phyloP scores from a whole-genome alignment of 2,797 vertebrate species.

The Alectoris magna region DNA sequence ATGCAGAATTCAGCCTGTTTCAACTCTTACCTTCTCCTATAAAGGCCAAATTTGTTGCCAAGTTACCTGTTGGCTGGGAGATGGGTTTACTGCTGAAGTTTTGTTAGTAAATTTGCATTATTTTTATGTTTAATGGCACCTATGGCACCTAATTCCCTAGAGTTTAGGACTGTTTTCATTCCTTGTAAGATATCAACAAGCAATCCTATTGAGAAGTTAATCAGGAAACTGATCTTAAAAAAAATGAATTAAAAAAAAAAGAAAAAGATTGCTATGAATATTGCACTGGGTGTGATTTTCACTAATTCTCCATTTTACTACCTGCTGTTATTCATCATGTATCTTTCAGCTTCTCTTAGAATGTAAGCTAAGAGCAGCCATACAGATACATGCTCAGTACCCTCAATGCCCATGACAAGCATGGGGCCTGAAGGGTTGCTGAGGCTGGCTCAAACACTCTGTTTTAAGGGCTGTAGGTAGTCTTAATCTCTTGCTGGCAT shows the following conservation, averaged over 20 bases:
- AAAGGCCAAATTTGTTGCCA: not conserved
- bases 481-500: not conserved
- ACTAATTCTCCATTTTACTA: not conserved
- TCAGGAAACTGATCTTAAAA: not conserved
- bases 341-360: not conserved
- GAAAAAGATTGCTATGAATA: not conserved
- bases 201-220: not conserved
- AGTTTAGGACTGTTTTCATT: slow-evolving; percentile 2
- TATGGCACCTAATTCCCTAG: no score
- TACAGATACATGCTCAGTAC: fast-evolving
- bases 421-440: not conserved
- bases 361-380: fast-evolving
- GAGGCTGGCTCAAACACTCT: not conserved
- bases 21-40: not conserved
- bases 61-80: not conserved
- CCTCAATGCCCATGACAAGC: not conserved
- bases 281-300: not conserved
- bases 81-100: not conserved
- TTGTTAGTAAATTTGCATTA: not conserved
- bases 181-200: not conserved
- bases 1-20: not conserved
- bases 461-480: not conserved
- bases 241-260: no score
- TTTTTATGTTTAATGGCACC: not conserved
- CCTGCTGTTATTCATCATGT: not conserved